These are phyloP conservation scores for Latrodectus geometricus DNA, from an alignment of 1,140 invertebrate species.

Conservation along the genomic window DNA sequence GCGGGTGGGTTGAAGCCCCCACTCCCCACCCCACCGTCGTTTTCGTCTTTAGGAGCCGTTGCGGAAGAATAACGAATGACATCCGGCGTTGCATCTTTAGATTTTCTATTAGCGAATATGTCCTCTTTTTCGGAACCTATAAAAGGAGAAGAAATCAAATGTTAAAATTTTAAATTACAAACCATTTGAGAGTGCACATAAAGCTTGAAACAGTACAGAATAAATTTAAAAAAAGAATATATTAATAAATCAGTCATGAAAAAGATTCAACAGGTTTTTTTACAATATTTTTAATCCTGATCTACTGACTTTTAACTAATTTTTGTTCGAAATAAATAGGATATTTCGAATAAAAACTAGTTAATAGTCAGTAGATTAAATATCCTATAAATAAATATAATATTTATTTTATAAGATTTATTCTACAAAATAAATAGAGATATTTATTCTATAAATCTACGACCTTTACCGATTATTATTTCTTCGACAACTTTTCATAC, in stretches of 20 bases:
- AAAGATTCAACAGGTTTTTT: background rate
- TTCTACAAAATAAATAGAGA: too few species aligned
- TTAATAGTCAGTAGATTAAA: too few species aligned
- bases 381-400: too few species aligned
- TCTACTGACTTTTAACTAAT: background rate
- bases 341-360: too few species aligned
- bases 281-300: background rate
- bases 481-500: too few species aligned
- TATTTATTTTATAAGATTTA: too few species aligned
- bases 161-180: background rate
- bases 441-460: too few species aligned
- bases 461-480: too few species aligned
- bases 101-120: background rate
- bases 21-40: background rate
- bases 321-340: background rate
- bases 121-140: slow-evolving; percentile 31
- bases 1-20: slow-evolving; percentile 34
- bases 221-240: background rate
- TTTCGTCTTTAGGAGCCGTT: slow-evolving; percentile 4
- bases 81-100: slow-evolving; percentile 39
- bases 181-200: background rate
- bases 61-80: slow-evolving; percentile 32
- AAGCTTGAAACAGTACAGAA: background rate
- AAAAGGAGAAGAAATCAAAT: slow-evolving; percentile 7
- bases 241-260: background rate